A percentile compares a stretch with the other conserved stretches of the same genome.
These are phyloP conservation scores for Pangasius macronema DNA, from an alignment of 2,797 vertebrate genomes.

Conservation along the genomic window DNA sequence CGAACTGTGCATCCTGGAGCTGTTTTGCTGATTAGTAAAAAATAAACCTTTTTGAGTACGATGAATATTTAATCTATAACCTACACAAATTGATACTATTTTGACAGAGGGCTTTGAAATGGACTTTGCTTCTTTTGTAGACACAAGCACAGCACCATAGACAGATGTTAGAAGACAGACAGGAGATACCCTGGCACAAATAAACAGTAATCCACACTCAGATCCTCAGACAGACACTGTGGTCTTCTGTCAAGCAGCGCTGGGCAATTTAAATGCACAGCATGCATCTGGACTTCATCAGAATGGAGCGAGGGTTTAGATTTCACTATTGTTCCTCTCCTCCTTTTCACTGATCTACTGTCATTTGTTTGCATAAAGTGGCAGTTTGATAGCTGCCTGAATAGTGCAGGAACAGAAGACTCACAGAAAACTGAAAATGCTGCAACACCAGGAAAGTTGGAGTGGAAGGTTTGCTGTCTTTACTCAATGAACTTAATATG, in stretches of 20 bases:
- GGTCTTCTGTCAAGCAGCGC: conserved; percentile 69
- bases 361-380: conserved; percentile 53
- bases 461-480: not conserved
- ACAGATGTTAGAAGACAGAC: conserved; percentile 58
- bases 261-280: conserved; percentile 74
- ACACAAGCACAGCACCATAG: conserved; percentile 56
- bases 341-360: conserved; percentile 37
- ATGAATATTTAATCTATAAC: conserved; percentile 4
- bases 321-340: conserved; percentile 31
- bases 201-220: conserved; percentile 66
- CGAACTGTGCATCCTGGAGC: not conserved
- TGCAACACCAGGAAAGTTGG: conserved; percentile 11
- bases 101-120: conserved; percentile 50
- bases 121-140: conserved; percentile 56
- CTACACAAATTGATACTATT: conserved; percentile 27
- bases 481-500: not conserved
- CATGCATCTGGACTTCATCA: conserved; percentile 64
- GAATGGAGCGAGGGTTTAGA: conserved; percentile 54
- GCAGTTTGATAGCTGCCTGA: conserved; percentile 34
- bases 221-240: conserved; percentile 67
- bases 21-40: conserved; percentile 5
- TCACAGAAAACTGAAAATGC: conserved; percentile 9
- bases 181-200: conserved; percentile 66
- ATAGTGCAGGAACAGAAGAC: conserved; percentile 25
- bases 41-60: not conserved